Percentiles rank a stretch among this genome's conserved stretches.
Evolutionary conservation across 1,140 invertebrate species (phyloP).

Genomic region (Bombus haemorrhoidalis): DNA sequence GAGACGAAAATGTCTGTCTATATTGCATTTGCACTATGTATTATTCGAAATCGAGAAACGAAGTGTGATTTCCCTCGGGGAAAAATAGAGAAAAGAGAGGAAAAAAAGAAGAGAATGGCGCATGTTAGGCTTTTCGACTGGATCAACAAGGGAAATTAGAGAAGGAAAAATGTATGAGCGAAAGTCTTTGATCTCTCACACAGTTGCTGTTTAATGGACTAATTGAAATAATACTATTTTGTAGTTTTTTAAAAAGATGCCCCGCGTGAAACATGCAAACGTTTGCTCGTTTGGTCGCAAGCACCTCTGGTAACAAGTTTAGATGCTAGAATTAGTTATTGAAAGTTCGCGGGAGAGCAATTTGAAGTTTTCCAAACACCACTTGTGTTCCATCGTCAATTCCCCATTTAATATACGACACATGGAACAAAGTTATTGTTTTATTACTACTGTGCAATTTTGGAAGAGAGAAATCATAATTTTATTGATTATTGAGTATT

Average conservation of each 20-base stretch:
- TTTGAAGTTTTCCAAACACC: background rate
- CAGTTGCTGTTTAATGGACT: background rate
- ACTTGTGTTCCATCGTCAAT: background rate
- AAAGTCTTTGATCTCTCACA: background rate
- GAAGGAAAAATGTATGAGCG: background rate
- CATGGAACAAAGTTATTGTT: background rate
- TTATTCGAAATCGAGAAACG: conserved; percentile 10
- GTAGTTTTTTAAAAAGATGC: background rate
- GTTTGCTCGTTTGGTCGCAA: background rate
- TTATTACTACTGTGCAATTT: too few relatives aligned
- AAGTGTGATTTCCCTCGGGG: background rate
- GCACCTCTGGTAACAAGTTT: background rate
- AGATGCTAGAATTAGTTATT: background rate
- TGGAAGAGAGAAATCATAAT: background rate
- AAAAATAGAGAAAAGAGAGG: background rate
- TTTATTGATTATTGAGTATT: background rate
- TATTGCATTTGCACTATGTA: background rate
- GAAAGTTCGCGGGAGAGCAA: background rate
- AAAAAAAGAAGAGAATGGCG: background rate
- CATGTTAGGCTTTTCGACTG: background rate
- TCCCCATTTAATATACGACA: background rate
- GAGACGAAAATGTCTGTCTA: background rate
- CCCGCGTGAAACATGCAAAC: background rate
- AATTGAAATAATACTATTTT: background rate
- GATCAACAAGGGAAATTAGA: background rate